Base-by-base conservation (phyloP, 2,888 invertebrate genomes). In the Parnassius orleans region DNA sequence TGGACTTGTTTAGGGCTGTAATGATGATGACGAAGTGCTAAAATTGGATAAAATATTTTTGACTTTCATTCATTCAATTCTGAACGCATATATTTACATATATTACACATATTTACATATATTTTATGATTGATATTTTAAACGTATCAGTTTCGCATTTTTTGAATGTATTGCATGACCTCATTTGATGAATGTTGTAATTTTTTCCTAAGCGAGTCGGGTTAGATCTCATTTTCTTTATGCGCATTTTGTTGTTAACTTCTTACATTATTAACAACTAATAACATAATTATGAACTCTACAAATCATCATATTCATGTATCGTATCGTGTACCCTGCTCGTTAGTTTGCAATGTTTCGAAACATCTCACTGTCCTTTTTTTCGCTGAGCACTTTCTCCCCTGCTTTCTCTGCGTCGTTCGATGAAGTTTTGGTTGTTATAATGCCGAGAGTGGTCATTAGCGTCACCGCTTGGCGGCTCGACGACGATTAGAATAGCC, bases 341-440 rank as follows among this genome's bases (percentile, higher is more conserved):
- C 46, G 41, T 46, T 57, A 56, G 46, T 51, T 56, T 46, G 48
- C 7, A 46, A 42, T 57, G 33, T 57, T 53, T 57, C 53, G 53
- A 50, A 62, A 48, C 43, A 44, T 43, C 19, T 33, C 15, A 64
- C 68, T 66, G 66, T 72, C 68, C 66, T 69, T 72, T 67, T 71
- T 53, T 71, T 71, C 65, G 68, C 50, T 47, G 53, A 50, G 11
- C 58, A 67, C 72, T 72, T 70, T 70, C 69, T 68, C 68, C 41
- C 53, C 9, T 64, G 68, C 74, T 75, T 74, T 75, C 74, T 69
- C 75, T 68, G 65, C 61, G 63, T 58, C 69, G 67, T 70, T 73
- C 72, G 67, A 68, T 63, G 58, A 63, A 63, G 62, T 63, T 63
- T 63, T 53, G 57, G 65, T 63, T 58, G 65, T 55, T 61, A 66